Evolutionary conservation across 2,797 vertebrate species (phyloP), one percentile per base, ranked within the genome.

Genomic region (Enteromius trimaculatus): DNA sequence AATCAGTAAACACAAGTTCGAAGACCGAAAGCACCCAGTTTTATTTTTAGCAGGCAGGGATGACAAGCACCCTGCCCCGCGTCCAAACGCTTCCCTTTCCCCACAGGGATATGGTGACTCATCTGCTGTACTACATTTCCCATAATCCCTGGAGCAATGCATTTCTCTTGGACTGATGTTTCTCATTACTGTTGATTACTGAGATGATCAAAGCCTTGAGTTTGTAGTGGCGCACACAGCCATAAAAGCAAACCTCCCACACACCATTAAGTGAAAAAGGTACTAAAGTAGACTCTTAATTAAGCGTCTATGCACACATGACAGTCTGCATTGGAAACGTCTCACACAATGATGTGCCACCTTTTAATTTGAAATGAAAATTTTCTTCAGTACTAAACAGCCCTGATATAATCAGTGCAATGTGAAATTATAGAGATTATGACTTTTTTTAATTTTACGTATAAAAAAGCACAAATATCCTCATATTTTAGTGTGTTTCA

Each of bases 1-100:
- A 84, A n/a, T 86, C 90, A 90, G 91, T 92, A 91, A 93, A 92
- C 90, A 92, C 84, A 89, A 92, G 93, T 93, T 94, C 93, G 91
- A 94, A 94, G 92, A 94, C 94, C 92, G 92, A 92, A 90, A 92
- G 90, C 83, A 91, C 91, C 86, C 85, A 82, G 90, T 89, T 92
- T 91, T 93, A 91, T 93, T 93, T 94, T 93, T 94, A 93, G 93
- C 92, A 90, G 87, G 84, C 88, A 89, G 88, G 86, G 90, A 89
- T 87, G 88, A 92, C 89, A 91, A 89, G 91, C 85, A 89, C 76
- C 88, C 88, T 87, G 88, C 83, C 87, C 88, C 80, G 83, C 91
- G 92, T 89, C 91, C 92, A 92, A 89, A 94, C 91, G 89, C 90
- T 90, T 91, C 91, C 89, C 44, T 70, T 83, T 83, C 90, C 82